Evolutionary conservation across 2,113 vertebrate genomes (phyloP).

Genomic region (Pteropus alecto): DNA sequence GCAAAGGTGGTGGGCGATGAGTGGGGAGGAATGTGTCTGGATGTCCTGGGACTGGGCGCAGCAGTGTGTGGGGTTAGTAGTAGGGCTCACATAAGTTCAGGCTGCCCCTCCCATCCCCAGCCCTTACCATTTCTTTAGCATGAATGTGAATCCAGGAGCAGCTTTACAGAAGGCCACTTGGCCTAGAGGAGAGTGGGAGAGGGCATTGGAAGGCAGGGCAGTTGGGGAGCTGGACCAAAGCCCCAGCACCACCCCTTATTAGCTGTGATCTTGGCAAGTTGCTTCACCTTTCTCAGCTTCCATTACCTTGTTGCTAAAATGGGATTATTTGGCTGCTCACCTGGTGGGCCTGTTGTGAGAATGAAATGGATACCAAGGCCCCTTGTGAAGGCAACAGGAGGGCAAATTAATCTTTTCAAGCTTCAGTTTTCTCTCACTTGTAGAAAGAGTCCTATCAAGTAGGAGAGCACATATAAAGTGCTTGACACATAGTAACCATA

Average conservation of each 20-base stretch:
- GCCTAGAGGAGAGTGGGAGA: not conserved
- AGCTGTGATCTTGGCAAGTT: not conserved
- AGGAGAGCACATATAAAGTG: not conserved
- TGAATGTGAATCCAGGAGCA: no score
- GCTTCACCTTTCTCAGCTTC: not conserved
- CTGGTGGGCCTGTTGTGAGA: not conserved
- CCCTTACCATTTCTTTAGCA: accelerated
- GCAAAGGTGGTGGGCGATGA: not conserved
- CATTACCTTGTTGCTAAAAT: not conserved
- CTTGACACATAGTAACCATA: not conserved
- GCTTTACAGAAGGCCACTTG: not conserved
- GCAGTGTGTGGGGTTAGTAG: accelerated
- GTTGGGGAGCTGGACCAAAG: accelerated
- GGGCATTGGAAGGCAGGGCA: not conserved
- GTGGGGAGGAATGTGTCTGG: not conserved
- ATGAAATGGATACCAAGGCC: not conserved
- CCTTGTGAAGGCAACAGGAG: not conserved
- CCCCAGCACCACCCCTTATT: not conserved
- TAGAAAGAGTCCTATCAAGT: not conserved
- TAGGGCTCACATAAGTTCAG: not conserved
- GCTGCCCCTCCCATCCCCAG: accelerated
- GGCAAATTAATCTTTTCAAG: not conserved
- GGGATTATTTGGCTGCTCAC: not conserved
- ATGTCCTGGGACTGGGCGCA: not conserved
- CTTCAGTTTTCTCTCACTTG: not conserved